Base-by-base conservation (phyloP, 1,140 invertebrate species). In the Drosophila teissieri region DNA sequence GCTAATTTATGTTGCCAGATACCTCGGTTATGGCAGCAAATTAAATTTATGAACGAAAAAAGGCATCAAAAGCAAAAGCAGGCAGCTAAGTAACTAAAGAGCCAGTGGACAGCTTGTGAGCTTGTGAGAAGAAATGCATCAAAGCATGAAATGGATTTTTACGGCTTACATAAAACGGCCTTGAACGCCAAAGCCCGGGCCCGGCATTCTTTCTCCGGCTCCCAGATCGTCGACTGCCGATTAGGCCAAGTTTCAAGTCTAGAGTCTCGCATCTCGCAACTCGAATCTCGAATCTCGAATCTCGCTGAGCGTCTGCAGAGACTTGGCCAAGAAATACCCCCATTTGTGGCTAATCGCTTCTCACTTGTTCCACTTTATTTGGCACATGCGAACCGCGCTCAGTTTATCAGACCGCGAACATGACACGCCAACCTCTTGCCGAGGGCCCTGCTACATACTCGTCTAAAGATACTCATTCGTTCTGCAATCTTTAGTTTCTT, bases 91-190 rank as follows among this genome's bases (percentile, higher is more conserved):
- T 22, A 46, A 34, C 44, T 52, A 15, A 62, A 37, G 49, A 67
- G 73, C 57, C 45, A 61, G 65, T 67, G 69, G 83, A 67, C 82
- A 67, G 64, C 56, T 82, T 56, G 68, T 70, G 73, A n/a, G n/a
- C 56, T 82, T 56, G 68, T 70, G 73, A 89, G 84, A 73, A 90
- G 85, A 89, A 89, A 89, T 89, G 85, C 84, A 89, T 90, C 85
- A 84, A 85, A 73, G 85, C 84, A 90, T 89, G 85, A 89, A 89
- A 90, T 89, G 85, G 77, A 78, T 89, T 89, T 89, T 90, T 90
- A 89, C 77, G 84, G 85, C 85, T 90, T 90, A 90, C 80, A 89
- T 85, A 85, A 90, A 84, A 90, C 75, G 84, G 85, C 84, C 84
- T 89, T 89, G 84, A 89, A 89, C 63, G 72, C 62, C 11, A 4